Base-by-base conservation (phyloP, 1,140 invertebrate species). In the Campoletis sonorensis region DNA sequence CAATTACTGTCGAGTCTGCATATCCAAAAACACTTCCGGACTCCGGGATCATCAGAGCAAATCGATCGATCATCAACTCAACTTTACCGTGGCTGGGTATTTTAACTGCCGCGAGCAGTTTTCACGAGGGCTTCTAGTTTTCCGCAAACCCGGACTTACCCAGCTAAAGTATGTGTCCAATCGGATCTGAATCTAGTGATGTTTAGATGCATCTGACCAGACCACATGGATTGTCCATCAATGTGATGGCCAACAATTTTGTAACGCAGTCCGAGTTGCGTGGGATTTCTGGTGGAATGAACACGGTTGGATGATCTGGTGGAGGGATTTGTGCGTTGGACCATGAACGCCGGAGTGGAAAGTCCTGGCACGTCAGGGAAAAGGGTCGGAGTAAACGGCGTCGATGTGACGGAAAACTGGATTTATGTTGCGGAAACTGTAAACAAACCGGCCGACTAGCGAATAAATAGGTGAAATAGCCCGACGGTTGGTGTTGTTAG, bases 351-450 rank as follows among this genome's bases (percentile, higher is more conserved):
- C 72, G 40, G 67, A 81, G 73, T 37, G 64, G 70, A 67, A 72
- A 51, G 33, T 67, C 16, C 61, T 61, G 21, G 30, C 37, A 85
- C 85, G 18, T 58, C 4, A n/a, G 54, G 21, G 54, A n/a, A 21
- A 85, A 84, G 82, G 72, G 40, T 45, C 40, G 11, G 84, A 83
- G 67, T 86, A 88, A 88, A 88, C 87, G 82, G 61, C 81, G 83
- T 82, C 85, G 80, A 85, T 85, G 85, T 87, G 85, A 86, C 84
- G 85, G 85, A 84, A 86, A 88, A 85, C 80, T 83, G 77, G 83
- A 88, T 88, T 88, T 88, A 88, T 85, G 83, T 82, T 81, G 80
- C 81, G 86, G 85, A 87, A 87, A 80, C 79, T 84, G 85, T 83
- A 86, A 88, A 89, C 87, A 88, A 87, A 88, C 84, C 79, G 68